phyloP scores from a whole-genome alignment of 2,888 invertebrate species.

The Agrilus biguttatus region DNA sequence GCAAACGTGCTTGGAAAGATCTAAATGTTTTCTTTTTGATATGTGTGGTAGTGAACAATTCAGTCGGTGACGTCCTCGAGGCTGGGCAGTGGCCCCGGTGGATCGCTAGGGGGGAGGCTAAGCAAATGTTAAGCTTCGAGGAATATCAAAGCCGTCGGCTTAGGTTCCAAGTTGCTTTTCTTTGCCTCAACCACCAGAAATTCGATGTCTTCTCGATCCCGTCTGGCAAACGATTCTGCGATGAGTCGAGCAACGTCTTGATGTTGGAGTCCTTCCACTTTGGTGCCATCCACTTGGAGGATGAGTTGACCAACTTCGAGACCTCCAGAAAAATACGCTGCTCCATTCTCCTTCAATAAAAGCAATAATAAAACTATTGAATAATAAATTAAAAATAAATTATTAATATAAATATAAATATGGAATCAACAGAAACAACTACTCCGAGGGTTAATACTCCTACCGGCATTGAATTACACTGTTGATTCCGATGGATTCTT shows the following conservation, averaged over 20 bases:
- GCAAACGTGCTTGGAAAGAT: conserved; percentile 4
- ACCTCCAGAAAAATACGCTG: conserved; percentile 84
- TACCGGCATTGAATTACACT: too few relatives aligned
- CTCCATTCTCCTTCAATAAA: conserved; percentile 68
- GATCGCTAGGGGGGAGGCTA: conserved; percentile 73
- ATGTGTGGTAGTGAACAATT: conserved; percentile 29
- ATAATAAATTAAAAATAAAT: too few relatives aligned
- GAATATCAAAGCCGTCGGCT: conserved; percentile 81
- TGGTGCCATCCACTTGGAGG: conserved; percentile 68
- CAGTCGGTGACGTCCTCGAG: conserved; percentile 47
- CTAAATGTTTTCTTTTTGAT: conserved; percentile 8
- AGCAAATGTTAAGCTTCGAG: conserved; percentile 86
- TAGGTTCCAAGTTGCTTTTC: conserved; percentile 81
- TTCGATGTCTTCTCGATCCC: conserved; percentile 78
- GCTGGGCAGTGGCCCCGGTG: conserved; percentile 46
- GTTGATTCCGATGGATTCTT: too few relatives aligned
- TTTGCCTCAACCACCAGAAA: conserved; percentile 88
- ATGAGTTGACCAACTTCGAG: conserved; percentile 90
- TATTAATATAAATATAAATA: too few relatives aligned
- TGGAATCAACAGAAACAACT: too few relatives aligned
- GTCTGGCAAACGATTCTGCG: conserved; percentile 84
- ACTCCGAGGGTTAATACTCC: too few relatives aligned
- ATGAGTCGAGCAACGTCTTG: conserved; percentile 85
- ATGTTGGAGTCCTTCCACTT: conserved; percentile 68
- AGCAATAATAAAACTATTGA: conserved; percentile 13